Base-by-base conservation (phyloP, 2,797 vertebrate genomes). In the Chiropotes sagulatus region DNA sequence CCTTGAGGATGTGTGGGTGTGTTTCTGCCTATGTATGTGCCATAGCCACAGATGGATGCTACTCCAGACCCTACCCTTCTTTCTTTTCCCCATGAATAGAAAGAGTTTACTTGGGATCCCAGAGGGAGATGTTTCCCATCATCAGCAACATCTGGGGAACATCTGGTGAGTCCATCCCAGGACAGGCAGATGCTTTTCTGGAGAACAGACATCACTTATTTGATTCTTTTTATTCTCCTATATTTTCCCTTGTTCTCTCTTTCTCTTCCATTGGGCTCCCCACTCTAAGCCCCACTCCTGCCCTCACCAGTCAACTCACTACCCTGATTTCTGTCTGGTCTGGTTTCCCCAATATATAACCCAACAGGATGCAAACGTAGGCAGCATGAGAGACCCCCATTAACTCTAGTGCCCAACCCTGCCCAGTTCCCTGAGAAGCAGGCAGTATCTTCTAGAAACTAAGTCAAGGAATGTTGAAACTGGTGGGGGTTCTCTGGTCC, bases 121-220 rank as follows among this genome's bases (percentile, higher is more conserved):
- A 79, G 52, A 57, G 94, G 96, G 87, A 97, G 86, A 97, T 58
- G 89, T 80, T 97, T 97, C 93, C 91, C 97, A 96, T 94, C 96
- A 88, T 58, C 93, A 90, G 41, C 80, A 88, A 98, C 98, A 98
- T 98, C 97, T 98, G 98, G 97, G 97, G 95, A 97, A 97, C 98
- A 98, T 98, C 97, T 98, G 98, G 95, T 26, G 44, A 97, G 94
- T 92, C 92, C 78, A 90, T 93, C 90, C 87, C 80, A 87, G 92
- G 82, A 94, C 50, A 81, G 52, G 48, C 83, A 93, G 89, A 96
- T 64, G 89, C 79, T 91, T 94, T 91, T 79, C 93, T 94, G 84
- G 76, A 94, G 75, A 96, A 96, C 97, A 95, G n/a, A 88, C 36
- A 91, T 54, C 83, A 82, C 46, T 97, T 96, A 87, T 46, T 95